Evolutionary conservation across 2,888 invertebrate genomes (phyloP), one percentile per base, ranked within the genome.

Genomic region (Neoascia interrupta): DNA sequence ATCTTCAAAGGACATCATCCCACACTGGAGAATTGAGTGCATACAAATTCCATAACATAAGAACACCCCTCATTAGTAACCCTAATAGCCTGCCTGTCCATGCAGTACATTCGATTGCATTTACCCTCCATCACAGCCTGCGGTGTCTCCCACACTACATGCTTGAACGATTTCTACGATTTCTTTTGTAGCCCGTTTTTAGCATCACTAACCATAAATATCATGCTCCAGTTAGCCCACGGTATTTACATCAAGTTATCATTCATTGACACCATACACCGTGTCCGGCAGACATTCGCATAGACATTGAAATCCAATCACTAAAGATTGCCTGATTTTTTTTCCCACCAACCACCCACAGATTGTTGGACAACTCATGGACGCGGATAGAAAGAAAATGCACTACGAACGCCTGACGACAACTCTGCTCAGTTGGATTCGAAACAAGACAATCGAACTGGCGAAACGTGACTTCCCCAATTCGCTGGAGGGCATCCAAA

Each of bases 291-390:
- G 79, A 79, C 79, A 73, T 39, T 23, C 39, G 68, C 43, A 61
- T 56, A 79, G 73, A 79, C 79, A 56, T 28, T 61, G 73, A 66
- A 79, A 79, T 45, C 39, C 28, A 68, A 73, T 73, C 47, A 19
- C 49, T 43, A 21, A 34, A 34, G 16, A 51, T 41, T 64, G 53
- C 47, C 21, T 70, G 19, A 45, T 36, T 51, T n/a, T 18, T 61
- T 16, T 56, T 51, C 63, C 28, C 56, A 56, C 49, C 45, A 60
- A 69, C 61, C 58, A 51, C 45, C 26, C 41, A 31, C 88, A 98
- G 97, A 98, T 99, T 85, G 95, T 99, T 76, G 96, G 95, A 4
- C 97, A 97, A 89, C 93, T 99, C 91, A 96, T 98, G 93, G 97
- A 97, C 85, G 94, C 96, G 41, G 98, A 99, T 88, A 94, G 94